Evolutionary conservation across 2,797 vertebrate species (phyloP), one percentile per base, ranked within the genome.

Genomic region (Momotus momota): DNA sequence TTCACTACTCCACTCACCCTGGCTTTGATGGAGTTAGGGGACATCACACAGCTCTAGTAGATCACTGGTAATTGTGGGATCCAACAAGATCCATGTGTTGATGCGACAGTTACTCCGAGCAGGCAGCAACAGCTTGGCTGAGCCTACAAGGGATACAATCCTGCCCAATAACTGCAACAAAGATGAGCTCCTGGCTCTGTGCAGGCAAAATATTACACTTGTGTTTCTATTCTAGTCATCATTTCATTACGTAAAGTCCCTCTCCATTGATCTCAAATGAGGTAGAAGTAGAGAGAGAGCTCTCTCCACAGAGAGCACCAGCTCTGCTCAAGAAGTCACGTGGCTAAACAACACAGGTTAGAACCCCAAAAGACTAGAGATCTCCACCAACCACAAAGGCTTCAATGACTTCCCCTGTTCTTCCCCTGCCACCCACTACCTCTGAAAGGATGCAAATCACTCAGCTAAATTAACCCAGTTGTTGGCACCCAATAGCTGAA

Each of bases 371-470:
- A n/a, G 51, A 58, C 43, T n/a, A 19, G 21, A 88, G 33, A 43
- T 77, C 71, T 91, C 43, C 20, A 15, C 20, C 55, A 77, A 3
- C 33, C 71, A 92, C 74, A 65, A n/a, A 48, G 52, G 54, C 70
- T 86, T 82, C 57, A 88, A 71, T 86, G 69, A 20, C 18, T 41
- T 67, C 48, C 52, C 61, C 45, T 27, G 71, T 64, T 10, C 18
- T 41, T 67, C 48, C 52, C 61, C 45, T 27, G 71, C 60, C 12
- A 10, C 45, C 22, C 38, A 26, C 20, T 38, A 17, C 46, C 75
- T 81, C 70, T n/a, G 62, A 91, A 78, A 89, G n/a, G 55, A 93
- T 67, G 45, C 65, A 78, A 88, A 89, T 80, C 74, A 57, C 58
- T 58, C 67, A 21, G 43, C n/a, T 72, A 75, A 87, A 85, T 26